Base-by-base conservation (phyloP, 2,888 invertebrate species). In the Lysandra coridon region DNA sequence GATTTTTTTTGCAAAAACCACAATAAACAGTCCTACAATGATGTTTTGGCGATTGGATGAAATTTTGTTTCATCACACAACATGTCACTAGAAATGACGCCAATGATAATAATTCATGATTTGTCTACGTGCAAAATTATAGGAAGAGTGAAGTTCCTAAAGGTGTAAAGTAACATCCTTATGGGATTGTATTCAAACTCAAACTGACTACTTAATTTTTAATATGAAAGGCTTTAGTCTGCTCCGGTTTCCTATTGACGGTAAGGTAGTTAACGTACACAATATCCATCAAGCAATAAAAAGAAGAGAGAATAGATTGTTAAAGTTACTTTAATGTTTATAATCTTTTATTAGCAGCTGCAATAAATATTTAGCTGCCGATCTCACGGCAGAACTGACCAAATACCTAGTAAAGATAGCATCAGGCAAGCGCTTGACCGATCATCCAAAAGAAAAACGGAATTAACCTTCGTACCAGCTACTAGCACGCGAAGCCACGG, bases 401-500 rank as follows among this genome's bases (percentile, higher is more conserved):
- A 17, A 57, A 57, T 3, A 53, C 2, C 53, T 3, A 53, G 53
- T 57, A 57, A 57, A 57, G 57, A 57, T 17, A 53, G 57, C 17
- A 57, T 57, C 57, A 30, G 23, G 30, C 7, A 64, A 4, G 30
- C 64, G 64, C 69, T 37, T 37, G 69, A 33, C 33, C 33, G 33
- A 74, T 74, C 40, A 33, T 73, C 4, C 6, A 7, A 17, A 73
- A 40, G 17, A 73, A 37, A 74, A 74, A 74, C 44, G 23, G 49
- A 57, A 23, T 75, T 49, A 75, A 49, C 75, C 44, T 44, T 75
- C 75, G 30, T 75, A 17, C 57, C 57, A n/a, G 23, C 7, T 49
- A 7, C 30, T 4, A 53, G 57, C 53, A 76, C 76, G 76, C 76
- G 57, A 76, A 76, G 76, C 76, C 76, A n/a, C 53, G 76, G 76